Base-by-base conservation (phyloP, 2,888 invertebrate species). In the Gari tellinella region DNA sequence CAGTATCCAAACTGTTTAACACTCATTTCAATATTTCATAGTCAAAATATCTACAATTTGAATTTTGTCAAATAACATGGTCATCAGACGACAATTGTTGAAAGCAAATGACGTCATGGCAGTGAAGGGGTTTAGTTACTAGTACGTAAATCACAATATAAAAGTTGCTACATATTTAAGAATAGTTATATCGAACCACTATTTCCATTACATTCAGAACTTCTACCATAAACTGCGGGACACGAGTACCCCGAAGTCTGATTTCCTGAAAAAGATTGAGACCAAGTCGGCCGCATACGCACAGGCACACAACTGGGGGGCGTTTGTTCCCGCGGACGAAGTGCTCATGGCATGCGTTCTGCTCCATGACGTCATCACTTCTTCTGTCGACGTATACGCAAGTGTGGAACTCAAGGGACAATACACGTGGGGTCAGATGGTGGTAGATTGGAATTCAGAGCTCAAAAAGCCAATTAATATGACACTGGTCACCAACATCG, bases 341-440 rank as follows among this genome's bases (percentile, higher is more conserved):
- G 52, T 75, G 17, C 61, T 81, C 1, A 57, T 81, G 23, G 80
- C 79, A 7, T 68, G 61, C 10, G 46, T 68, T 21, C 37, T 84
- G 25, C 46, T 60, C 26, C 43, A 37, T 51, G 67, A 75, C 57
- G 67, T 82, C 57, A 68, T 81, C 43, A 65, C 51, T 25, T 61
- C 68, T 37, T 46, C 67, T 23, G 41, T 45, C 63, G 62, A 72
- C 43, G 79, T 82, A n/a, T 81, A 73, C 60, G 81, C 82, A 17
- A 80, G 77, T n/a, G 82, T 82, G 8, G 84, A 81, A 26, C 8
- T 73, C 1, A 77, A 78, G 51, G 83, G 81, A 5, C 79, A 83
- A 21, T 67, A 69, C 40, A 82, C 82, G 0, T 63, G 77, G 41
- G 84, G 80, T 21, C 80, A 81, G 45, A 78, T 84, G 81, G 81